Percentiles rank a stretch among this genome's conserved stretches.
These are phyloP conservation scores for Dryobota labecula DNA, from an alignment of 2,888 invertebrate genomes.

Conservation along the genomic window DNA sequence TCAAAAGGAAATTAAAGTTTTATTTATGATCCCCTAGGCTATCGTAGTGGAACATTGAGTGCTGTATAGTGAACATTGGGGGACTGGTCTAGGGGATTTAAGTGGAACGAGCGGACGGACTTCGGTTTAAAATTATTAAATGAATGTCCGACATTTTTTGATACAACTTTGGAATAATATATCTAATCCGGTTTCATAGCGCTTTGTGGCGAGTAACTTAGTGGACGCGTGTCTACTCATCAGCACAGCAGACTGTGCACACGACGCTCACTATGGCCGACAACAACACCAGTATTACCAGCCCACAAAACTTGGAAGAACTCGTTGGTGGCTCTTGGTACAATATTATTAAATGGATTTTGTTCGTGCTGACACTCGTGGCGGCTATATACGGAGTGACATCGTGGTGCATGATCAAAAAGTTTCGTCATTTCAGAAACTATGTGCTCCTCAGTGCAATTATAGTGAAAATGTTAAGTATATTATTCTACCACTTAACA, in stretches of 20 bases:
- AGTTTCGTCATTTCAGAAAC: slow-evolving; percentile 26
- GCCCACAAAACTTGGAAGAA: neutral
- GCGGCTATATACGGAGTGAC: no score
- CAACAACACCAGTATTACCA: neutral
- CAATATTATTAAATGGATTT: neutral
- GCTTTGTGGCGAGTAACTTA: neutral
- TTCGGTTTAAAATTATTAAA: no score
- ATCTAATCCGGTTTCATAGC: neutral
- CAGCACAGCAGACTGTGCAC: neutral
- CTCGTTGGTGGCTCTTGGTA: slow-evolving; percentile 11
- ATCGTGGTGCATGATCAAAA: no score
- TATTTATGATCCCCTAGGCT: no score
- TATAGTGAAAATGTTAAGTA: neutral
- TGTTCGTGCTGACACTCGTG: slow-evolving; percentile 6
- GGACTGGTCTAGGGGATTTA: no score
- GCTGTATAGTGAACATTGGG: no score
- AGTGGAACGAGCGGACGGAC: no score
- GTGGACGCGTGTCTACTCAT: neutral
- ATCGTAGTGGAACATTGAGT: no score
- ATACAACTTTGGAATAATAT: no score
- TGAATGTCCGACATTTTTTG: no score
- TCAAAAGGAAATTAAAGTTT: no score
- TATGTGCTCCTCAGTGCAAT: slow-evolving; percentile 28
- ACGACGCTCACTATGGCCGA: neutral
- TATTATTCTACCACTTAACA: neutral